Evolutionary conservation across 2,113 vertebrate genomes (phyloP).

Genomic region (Riparia riparia): DNA sequence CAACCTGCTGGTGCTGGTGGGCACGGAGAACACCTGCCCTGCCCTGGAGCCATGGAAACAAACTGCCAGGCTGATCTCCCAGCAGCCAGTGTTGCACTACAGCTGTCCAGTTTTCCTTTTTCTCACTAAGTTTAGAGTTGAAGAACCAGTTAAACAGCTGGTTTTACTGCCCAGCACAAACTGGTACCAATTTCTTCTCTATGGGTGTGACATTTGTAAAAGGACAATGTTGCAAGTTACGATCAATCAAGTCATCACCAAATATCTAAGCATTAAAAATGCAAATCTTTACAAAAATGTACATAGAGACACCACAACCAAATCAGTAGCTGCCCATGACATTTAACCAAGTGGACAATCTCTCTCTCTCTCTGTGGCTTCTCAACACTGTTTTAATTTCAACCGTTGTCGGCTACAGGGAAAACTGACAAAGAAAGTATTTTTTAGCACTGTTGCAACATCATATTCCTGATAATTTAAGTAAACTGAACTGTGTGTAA

Average conservation of each 20-base stretch:
- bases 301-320: conserved; percentile 82
- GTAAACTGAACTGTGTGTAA: conserved; percentile 82
- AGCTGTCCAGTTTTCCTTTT: conserved; percentile 54
- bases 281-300: conserved; percentile 85
- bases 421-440: conserved; percentile 76
- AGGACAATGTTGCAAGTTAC: conserved; percentile 80
- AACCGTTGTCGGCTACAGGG: conserved; percentile 80
- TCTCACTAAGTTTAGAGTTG: neutral
- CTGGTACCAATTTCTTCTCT: conserved; percentile 25
- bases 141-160: conserved; percentile 66
- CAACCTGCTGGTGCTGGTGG: conserved; percentile 9
- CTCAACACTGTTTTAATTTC: conserved; percentile 81
- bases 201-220: conserved; percentile 70
- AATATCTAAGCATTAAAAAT: conserved; percentile 83
- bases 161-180: conserved; percentile 68
- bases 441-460: conserved; percentile 83
- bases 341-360: conserved; percentile 77
- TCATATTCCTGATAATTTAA: conserved; percentile 85
- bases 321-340: conserved; percentile 82
- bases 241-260: conserved; percentile 76
- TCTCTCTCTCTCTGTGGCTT: conserved; percentile 74
- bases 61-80: conserved; percentile 48
- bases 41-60: conserved; percentile 53
- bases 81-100: conserved; percentile 68
- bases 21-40: conserved; percentile 24